phyloP scores from a whole-genome alignment of 2,113 vertebrate species.

The Cyanocitta stelleri region DNA sequence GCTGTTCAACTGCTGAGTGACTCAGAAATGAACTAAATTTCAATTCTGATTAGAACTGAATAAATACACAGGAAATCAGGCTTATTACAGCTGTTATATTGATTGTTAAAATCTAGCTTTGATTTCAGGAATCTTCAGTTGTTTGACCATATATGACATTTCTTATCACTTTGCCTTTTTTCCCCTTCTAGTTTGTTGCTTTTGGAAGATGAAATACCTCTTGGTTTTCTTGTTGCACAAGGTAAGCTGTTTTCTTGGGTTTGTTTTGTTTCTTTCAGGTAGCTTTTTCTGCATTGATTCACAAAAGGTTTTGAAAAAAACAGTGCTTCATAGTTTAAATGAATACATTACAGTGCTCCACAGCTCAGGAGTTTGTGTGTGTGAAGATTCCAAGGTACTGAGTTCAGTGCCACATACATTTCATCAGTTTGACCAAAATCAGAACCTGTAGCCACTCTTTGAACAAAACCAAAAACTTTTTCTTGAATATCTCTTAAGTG shows the following conservation, averaged over 20 bases:
- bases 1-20: conserved; percentile 79
- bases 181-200: not conserved
- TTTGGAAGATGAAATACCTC: not conserved
- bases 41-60: conserved; percentile 71
- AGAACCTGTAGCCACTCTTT: not conserved
- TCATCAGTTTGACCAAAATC: not conserved
- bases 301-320: not conserved
- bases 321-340: fast-evolving
- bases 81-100: not conserved
- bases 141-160: not conserved
- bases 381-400: not conserved
- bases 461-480: not conserved
- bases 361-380: not conserved
- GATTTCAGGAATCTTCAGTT: not conserved
- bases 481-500: not conserved
- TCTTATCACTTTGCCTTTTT: not conserved
- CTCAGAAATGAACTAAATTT: conserved; percentile 71
- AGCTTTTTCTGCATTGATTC: not conserved
- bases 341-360: not conserved
- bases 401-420: not conserved
- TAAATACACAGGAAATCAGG: not conserved
- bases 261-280: not conserved
- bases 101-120: not conserved
- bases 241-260: not conserved
- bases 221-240: not conserved